Evolutionary conservation across 2,797 vertebrate genomes (phyloP).

Genomic region (Eupleurogrammus muticus): DNA sequence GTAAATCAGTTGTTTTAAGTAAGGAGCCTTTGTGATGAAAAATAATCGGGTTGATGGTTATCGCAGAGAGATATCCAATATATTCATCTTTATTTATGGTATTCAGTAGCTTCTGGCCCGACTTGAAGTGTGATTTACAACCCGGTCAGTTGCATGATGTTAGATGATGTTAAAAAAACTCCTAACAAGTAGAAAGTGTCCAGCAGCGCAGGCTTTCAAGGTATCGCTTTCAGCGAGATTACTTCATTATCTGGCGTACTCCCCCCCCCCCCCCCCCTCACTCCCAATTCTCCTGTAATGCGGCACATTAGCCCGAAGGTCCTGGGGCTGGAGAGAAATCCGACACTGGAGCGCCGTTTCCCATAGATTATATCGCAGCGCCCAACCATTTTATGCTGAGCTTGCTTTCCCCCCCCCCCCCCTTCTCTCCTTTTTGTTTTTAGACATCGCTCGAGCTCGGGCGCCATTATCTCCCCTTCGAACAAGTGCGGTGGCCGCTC

Average conservation of each 20-base stretch:
- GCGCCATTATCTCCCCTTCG: conserved; percentile 47
- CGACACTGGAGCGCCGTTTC: conserved; percentile 45
- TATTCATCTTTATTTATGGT: neutral
- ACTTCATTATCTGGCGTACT: conserved; percentile 51
- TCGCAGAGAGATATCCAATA: neutral
- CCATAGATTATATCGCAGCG: conserved; percentile 56
- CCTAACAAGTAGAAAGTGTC: neutral
- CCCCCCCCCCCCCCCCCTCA: conserved; percentile 29
- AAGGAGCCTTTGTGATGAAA: neutral
- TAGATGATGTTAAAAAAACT: neutral
- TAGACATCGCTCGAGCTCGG: conserved; percentile 26
- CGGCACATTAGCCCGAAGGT: conserved; percentile 41
- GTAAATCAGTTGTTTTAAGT: neutral
- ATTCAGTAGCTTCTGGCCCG: neutral
- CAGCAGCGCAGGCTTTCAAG: conserved; percentile 34
- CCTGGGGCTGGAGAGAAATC: conserved; percentile 53
- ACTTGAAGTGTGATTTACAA: conserved; percentile 6
- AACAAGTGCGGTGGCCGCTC: conserved; percentile 48
- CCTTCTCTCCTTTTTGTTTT: conserved; percentile 4
- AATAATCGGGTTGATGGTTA: neutral
- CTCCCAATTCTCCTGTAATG: conserved; percentile 38
- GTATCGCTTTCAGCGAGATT: conserved; percentile 53
- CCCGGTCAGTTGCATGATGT: conserved; percentile 4
- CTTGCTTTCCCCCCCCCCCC: conserved; percentile 51
- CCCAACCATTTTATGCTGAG: conserved; percentile 50